These are phyloP conservation scores for Microtus obscurus DNA, from an alignment of 2,797 vertebrate genomes.

Conservation along the genomic window DNA sequence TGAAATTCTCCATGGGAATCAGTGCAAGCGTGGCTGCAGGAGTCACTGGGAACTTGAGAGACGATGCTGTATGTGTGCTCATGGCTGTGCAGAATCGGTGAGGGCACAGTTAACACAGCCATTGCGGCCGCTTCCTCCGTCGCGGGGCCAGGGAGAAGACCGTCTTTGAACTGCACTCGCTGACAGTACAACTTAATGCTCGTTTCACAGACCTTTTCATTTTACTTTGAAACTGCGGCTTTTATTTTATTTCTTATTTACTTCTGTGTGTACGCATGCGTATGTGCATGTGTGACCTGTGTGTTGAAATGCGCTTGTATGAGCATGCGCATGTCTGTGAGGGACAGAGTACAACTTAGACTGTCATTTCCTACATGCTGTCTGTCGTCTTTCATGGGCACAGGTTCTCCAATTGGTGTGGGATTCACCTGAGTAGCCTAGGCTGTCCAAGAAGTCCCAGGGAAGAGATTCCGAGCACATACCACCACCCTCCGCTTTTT, in stretches of 20 bases:
- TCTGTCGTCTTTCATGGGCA: neutral
- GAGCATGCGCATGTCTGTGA: neutral
- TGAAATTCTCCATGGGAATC: neutral
- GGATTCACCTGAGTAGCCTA: neutral
- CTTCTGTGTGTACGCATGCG: neutral
- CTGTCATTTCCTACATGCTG: neutral
- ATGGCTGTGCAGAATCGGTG: conserved; percentile 9
- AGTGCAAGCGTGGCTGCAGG: conserved; percentile 10
- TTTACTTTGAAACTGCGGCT: neutral
- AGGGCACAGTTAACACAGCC: neutral
- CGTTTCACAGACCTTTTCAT: neutral
- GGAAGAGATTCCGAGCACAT: too few relatives aligned
- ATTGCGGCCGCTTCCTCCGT: neutral
- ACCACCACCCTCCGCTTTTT: neutral
- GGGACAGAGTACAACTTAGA: neutral
- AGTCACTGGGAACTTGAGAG: conserved; percentile 29
- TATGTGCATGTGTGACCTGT: neutral
- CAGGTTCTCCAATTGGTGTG: neutral
- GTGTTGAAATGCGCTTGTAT: neutral
- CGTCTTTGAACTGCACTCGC: neutral
- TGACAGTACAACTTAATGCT: neutral
- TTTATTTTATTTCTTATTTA: neutral
- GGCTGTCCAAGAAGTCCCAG: neutral
- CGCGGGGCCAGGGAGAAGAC: neutral
- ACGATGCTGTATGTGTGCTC: neutral